Base-by-base conservation (phyloP, 2,113 vertebrate species). In the Holacanthus passer region DNA sequence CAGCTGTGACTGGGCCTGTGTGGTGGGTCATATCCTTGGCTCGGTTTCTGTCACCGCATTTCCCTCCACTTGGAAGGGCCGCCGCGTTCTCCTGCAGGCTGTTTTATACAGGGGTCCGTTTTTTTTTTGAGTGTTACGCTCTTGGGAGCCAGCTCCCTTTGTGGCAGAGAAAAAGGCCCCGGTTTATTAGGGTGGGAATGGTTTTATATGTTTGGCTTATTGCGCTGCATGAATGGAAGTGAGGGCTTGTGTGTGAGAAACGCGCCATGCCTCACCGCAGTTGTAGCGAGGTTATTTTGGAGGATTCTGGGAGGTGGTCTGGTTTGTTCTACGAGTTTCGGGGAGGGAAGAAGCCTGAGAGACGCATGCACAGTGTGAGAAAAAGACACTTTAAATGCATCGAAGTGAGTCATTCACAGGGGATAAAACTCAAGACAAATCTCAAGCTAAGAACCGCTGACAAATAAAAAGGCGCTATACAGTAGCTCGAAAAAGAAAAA, bases 131-230 rank as follows among this genome's bases (percentile, higher is more conserved):
- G 73, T 59, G 79, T 76, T 84, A 69, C 63, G 20, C 78, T 87
- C 66, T 78, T 79, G 73, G 84, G 85, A 89, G 91, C 86, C 89
- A 87, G 90, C 71, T 88, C 86, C 77, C 71, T 93, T 93, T 93
- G 91, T 88, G 90, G 90, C 79, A 50, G 65, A 86, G 85, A 79
- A 87, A 82, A 88, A 77, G 66, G 65, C 55, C 69, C 45, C 2
- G 52, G 77, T 92, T 91, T 92, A 93, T 93, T 92, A 89, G 86
- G 80, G 84, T 90, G 89, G 91, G 90, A 94, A 92, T 75, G 84
- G 71, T 91, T 94, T 94, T 92, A 93, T 93, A 83, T 65, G 89
- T 93, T 93, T 91, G 89, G 77, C 90, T 94, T 87, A 84, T 89
- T 87, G 82, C 81, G 58, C 83, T 70, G 83, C 84, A 87, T 94